These are phyloP conservation scores for Lasioglossum baleicum DNA, from an alignment of 1,140 invertebrate species.

Conservation along the genomic window DNA sequence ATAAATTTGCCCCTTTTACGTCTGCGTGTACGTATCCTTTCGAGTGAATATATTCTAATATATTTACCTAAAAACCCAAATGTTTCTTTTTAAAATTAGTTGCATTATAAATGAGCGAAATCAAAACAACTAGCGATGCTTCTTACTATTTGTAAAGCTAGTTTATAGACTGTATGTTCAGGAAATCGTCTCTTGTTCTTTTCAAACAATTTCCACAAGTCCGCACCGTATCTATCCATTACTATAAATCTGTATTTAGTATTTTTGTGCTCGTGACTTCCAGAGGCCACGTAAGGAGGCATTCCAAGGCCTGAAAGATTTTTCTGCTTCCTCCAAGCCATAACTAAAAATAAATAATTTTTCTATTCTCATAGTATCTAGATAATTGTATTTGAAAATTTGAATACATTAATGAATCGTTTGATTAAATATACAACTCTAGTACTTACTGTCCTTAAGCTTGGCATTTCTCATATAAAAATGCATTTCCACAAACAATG, in stretches of 20 bases:
- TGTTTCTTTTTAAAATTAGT: not conserved
- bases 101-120: not conserved
- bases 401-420: not conserved
- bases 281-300: constrained; percentile 91
- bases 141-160: constrained; percentile 93
- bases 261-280: constrained; percentile 88
- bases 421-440: no score
- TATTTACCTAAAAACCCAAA: constrained; percentile 86
- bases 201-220: constrained; percentile 91
- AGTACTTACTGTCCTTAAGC: constrained; percentile 86
- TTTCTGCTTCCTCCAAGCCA: constrained; percentile 86
- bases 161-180: constrained; percentile 86
- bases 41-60: constrained; percentile 92
- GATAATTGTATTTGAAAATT: not conserved
- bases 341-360: constrained; percentile 81
- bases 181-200: constrained; percentile 86
- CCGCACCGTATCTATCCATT: constrained; percentile 94
- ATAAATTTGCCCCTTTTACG: constrained; percentile 94
- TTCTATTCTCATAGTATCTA: not conserved
- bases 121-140: constrained; percentile 12
- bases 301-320: constrained; percentile 90
- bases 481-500: constrained; percentile 96
- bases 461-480: constrained; percentile 95
- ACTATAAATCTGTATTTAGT: constrained; percentile 94
- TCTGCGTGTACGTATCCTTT: constrained; percentile 94